Evolutionary conservation across 2,797 vertebrate species (phyloP).

Genomic region (Numenius phaeopus): DNA sequence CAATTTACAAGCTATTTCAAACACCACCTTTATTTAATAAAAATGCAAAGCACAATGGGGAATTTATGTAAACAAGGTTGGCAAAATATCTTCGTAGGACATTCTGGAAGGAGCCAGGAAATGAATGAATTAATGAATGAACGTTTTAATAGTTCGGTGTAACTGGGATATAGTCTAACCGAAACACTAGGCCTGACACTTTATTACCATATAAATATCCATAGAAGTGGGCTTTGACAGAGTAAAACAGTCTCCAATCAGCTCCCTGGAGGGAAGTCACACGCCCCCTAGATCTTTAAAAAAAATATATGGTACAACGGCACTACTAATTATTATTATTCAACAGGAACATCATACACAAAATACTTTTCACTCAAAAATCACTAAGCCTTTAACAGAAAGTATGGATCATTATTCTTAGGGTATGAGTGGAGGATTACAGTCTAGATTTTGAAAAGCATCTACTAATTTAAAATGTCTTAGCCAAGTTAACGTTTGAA

Average conservation of each 20-base stretch:
- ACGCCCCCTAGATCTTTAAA: neutral
- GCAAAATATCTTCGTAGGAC: conserved; percentile 43
- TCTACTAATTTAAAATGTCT: conserved; percentile 33
- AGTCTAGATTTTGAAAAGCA: neutral
- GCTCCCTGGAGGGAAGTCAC: neutral
- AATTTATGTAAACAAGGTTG: conserved; percentile 59
- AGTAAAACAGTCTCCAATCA: neutral
- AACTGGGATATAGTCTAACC: neutral
- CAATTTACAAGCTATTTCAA: conserved; percentile 62
- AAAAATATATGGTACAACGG: neutral
- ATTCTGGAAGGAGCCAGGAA: conserved; percentile 3
- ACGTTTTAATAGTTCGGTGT: neutral
- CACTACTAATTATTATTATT: neutral
- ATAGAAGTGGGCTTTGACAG: neutral
- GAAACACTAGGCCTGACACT: neutral
- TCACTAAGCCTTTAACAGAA: neutral
- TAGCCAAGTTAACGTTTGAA: conserved; percentile 37
- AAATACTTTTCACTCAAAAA: conserved; percentile 20
- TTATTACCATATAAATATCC: neutral
- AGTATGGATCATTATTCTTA: neutral
- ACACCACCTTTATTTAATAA: conserved; percentile 61
- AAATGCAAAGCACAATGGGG: conserved; percentile 58
- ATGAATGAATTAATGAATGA: conserved; percentile 36
- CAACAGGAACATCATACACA: neutral
- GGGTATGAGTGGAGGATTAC: neutral